Conservation (phyloP, 1,140 invertebrate species). For the Philopotamus ludificatus region DNA sequence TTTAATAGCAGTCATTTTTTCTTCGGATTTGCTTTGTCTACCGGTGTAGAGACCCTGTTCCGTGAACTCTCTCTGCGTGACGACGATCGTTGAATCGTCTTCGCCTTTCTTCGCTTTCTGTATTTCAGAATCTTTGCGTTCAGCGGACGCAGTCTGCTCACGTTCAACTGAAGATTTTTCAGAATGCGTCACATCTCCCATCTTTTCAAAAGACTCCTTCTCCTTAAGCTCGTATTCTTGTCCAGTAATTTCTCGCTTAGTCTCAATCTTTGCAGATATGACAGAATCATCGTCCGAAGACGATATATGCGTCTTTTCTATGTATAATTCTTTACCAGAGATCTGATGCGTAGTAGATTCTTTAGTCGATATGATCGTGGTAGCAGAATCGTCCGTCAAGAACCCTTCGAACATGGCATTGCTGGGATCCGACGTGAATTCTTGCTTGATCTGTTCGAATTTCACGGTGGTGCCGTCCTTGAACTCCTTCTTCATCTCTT, state of each 20-base stretch:
- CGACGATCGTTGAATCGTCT: background rate
- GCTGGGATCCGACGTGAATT: conserved; percentile 23
- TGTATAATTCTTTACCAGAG: conserved; percentile 53
- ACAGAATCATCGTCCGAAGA: conserved; percentile 55
- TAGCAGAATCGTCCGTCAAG: conserved; percentile 7
- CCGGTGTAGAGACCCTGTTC: conserved; percentile 52
- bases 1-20: conserved; percentile 55
- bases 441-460: conserved; percentile 40
- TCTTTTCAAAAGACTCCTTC: conserved; percentile 50
- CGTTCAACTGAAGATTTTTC: conserved; percentile 53
- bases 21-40: conserved; percentile 56
- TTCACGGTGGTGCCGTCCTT: conserved; percentile 32
- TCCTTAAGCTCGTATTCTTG: conserved; percentile 54
- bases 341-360: conserved; percentile 55
- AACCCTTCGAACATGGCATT: conserved; percentile 24
- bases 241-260: conserved; percentile 51
- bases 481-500: conserved; percentile 37
- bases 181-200: conserved; percentile 53
- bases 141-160: conserved; percentile 52
- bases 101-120: conserved; percentile 50
- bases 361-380: conserved; percentile 52
- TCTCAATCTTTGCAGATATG: conserved; percentile 52
- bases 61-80: conserved; percentile 49
- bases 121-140: conserved; percentile 52
- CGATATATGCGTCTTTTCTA: conserved; percentile 53